Base-by-base conservation (phyloP, 2,797 vertebrate species). In the Epinephelus awoara region DNA sequence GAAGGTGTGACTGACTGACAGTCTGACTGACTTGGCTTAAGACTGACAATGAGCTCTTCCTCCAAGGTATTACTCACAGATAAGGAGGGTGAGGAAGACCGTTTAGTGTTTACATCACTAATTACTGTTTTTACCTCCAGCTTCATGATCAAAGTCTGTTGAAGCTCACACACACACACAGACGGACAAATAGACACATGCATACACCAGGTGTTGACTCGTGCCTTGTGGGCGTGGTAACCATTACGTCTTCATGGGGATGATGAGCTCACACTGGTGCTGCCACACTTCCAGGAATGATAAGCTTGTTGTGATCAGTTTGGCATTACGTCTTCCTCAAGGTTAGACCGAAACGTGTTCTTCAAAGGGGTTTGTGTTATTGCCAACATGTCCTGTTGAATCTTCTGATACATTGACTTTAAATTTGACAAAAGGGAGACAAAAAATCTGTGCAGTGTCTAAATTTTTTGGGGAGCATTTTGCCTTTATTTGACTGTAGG, bases 81-180 rank as follows among this genome's bases (percentile, higher is more conserved):
- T 75, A 58, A 63, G 65, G 58, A 85, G 85, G 80, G 55, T 65
- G 85, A 84, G 80, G 83, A 88, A 80, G 77, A 88, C 54, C 57
- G 2, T 91, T 91, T 87, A 90, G 89, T 81, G 81, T 88, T 92
- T 85, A 93, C 94, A 87, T 87, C 82, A 56, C 81, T 95, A 95
- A 96, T 95, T 80, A 94, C 90, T 93, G 94, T 93, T 96, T 94
- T 94, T 93, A 88, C 85, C 86, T 81, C 80, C 75, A 21, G 81
- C 77, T 75, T 70, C 13, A 21, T 85, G 91, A 96, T 95, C 94
- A 96, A 95, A 96, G 94, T 66, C 71, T 57, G 74, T 27, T 68
- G n/a, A 71, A 81, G 81, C 84, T 65, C 62, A 81, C 66, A 61
- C n/a, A 71, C 69, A 69, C n/a, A 77, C 49, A 72, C 34, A 87